A percentile compares a stretch with the other conserved stretches of the same genome.
Conservation (phyloP, 2,888 invertebrate species). For the Cephus pulcher region DNA sequence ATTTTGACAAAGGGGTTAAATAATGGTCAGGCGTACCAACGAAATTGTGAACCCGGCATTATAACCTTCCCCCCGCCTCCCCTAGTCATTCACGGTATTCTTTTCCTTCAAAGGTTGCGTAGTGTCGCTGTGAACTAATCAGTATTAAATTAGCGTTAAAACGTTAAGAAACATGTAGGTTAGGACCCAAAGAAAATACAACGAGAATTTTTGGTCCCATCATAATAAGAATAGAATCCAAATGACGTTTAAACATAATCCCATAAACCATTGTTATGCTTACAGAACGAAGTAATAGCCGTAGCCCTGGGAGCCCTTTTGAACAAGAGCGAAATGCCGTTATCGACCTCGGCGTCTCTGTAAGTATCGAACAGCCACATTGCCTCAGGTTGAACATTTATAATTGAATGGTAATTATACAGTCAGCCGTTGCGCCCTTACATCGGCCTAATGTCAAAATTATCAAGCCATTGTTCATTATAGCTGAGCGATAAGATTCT, state of each 20-base stretch:
- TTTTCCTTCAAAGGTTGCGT: background rate
- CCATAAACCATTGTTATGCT: slow-evolving; percentile 36
- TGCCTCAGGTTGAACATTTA: background rate
- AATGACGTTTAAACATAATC: slow-evolving; percentile 28
- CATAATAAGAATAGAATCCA: slow-evolving; percentile 26
- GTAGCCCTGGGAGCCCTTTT: slow-evolving; percentile 54
- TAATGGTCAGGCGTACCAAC: background rate
- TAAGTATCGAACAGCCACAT: slow-evolving; percentile 44
- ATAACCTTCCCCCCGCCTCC: too few relatives aligned
- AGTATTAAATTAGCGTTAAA: background rate
- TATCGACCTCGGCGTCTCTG: slow-evolving; percentile 48
- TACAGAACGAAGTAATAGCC: slow-evolving; percentile 59
- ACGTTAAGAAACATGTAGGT: slow-evolving; percentile 18
- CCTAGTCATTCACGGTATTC: background rate
- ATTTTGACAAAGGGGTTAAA: background rate
- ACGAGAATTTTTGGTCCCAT: slow-evolving; percentile 22
- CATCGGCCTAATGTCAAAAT: background rate
- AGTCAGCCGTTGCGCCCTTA: background rate
- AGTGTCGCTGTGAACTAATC: background rate
- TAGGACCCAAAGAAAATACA: slow-evolving; percentile 23
- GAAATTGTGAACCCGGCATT: background rate
- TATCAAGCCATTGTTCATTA: background rate
- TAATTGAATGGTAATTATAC: background rate
- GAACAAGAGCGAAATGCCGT: slow-evolving; percentile 48
- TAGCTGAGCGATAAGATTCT: background rate